phyloP scores from a whole-genome alignment of 64 coral and sea anemone species.

The Dendronephthya gigantea region DNA sequence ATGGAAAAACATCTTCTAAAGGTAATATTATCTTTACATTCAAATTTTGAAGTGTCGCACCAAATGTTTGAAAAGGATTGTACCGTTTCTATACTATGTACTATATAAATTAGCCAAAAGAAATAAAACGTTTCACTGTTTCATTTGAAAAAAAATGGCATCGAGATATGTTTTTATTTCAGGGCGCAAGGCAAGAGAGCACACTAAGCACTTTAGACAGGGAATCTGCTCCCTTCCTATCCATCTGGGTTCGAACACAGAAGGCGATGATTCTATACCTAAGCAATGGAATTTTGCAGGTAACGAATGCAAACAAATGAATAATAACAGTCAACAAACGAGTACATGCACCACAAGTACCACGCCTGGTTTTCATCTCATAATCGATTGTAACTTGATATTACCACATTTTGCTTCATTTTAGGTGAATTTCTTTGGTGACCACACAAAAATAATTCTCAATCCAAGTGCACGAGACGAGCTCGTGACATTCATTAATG shows the following conservation, averaged over 20 bases:
- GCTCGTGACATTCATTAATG: conserved; percentile 81
- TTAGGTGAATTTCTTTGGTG: conserved; percentile 94
- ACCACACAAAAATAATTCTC: conserved; percentile 90
- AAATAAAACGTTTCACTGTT: no score
- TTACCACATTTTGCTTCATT: background rate
- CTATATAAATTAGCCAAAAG: no score
- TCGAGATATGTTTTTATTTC: background rate
- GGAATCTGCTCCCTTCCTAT: conserved; percentile 51
- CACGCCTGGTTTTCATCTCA: no score
- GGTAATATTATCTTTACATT: conserved; percentile 19
- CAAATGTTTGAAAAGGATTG: no score
- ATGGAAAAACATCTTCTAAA: conserved; percentile 98
- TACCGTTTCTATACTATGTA: no score
- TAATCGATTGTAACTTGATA: background rate
- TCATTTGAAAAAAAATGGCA: no score
- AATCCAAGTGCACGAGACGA: conserved; percentile 57
- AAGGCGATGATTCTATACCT: conserved; percentile 97
- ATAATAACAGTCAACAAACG: no score
- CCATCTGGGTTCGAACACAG: conserved; percentile 93
- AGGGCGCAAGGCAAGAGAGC: conserved; percentile 52
- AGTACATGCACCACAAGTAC: no score
- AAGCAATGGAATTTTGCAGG: conserved; percentile 94
- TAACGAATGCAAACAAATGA: background rate
- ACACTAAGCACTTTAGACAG: background rate
- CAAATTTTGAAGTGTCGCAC: no score